Base-by-base conservation (phyloP, 2,888 invertebrate species). In the Epirrhoe tristata region DNA sequence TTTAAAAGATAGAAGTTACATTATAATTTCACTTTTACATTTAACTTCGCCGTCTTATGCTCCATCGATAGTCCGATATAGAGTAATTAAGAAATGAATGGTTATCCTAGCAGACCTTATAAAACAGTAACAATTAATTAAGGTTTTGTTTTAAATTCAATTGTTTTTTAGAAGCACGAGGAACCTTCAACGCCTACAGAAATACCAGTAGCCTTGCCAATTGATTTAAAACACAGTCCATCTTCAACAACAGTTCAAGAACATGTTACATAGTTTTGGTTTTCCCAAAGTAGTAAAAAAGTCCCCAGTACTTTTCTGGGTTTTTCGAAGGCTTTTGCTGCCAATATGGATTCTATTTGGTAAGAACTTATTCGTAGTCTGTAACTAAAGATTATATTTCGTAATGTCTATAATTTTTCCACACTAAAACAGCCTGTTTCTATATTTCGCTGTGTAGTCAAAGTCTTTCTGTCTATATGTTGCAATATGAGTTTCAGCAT, bases 171-270 rank as follows among this genome's bases (percentile, higher is more conserved):
- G 54, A 51, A 71, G 36, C 58, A 68, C 66, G 66, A 68, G 54
- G 70, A 76, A 72, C 79, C 82, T 83, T 82, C 77, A 58, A 75
- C 81, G 69, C 86, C 85, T 79, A 63, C 60, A 53, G 59, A 52
- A 52, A 5, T 12, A 4, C 53, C 16, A 50, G 58, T 51, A 69
- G 59, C 67, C 68, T 72, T 73, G 71, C 71, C 69, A 77, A 77
- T 79, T 67, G 75, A 72, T 75, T 70, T 70, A 61, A 67, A 75
- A 67, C 74, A 68, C 79, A 83, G 78, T 80, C 67, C 71, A 71
- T 70, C 66, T 70, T 68, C 69, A 68, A 57, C 63, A 79, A 68
- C 73, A 67, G 76, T 72, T 70, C 69, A 71, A 76, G 75, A 82
- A 76, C 74, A 85, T 84, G 85, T 80, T 79, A 55, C 68, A 72